Evolutionary conservation across 2,113 vertebrate species (phyloP), one percentile per base, ranked within the genome.

Genomic region (Cricetomys ansorgei): DNA sequence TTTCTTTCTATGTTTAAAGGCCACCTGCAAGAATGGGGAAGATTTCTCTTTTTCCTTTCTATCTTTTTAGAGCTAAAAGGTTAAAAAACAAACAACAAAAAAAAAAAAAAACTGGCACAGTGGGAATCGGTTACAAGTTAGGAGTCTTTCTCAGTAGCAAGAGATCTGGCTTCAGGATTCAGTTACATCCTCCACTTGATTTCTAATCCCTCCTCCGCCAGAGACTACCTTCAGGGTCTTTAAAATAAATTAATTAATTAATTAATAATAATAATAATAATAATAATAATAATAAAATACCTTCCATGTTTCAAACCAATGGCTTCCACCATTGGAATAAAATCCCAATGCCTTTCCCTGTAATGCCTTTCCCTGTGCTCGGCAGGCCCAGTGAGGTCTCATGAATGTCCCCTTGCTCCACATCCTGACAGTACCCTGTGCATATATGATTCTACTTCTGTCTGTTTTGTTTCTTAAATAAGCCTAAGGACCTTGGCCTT

Each of bases 201-300:
- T 13, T 67, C 57, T 16, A 67, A 37, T 19, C 40, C 34, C 7
- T 3, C 37, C 2, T 48, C 16, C 0, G 0, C 31, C 53, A 37
- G n/a, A 7, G 27, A 62, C 25, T 17, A 43, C 79, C 59, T 59
- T 83, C 25, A 43, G 43, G 43, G 23, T 43, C 43, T 62, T 62
- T 11, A 31, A 62, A 62, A 81, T 76, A n/a, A n/a, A n/a, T n/a
- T n/a, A n/a, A 65, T 10, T 65, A 65, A 65, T 31, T 16, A 80
- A 80, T 57, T 57, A 12, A n/a, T 79, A 37, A 53, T 19, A 31
- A 37, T 55, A 27, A 69, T 69, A 65, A 65, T 7, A 10, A 16
- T 31, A 34, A 70, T 29, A 29, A 67, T 34, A 69, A n/a, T 69
- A 76, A 29, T 6, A 70, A n/a, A 45, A 72, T 45, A 55, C 31